These are phyloP conservation scores for Beaufortia kweichowensis DNA, from an alignment of 2,113 vertebrate species.

Conservation along the genomic window DNA sequence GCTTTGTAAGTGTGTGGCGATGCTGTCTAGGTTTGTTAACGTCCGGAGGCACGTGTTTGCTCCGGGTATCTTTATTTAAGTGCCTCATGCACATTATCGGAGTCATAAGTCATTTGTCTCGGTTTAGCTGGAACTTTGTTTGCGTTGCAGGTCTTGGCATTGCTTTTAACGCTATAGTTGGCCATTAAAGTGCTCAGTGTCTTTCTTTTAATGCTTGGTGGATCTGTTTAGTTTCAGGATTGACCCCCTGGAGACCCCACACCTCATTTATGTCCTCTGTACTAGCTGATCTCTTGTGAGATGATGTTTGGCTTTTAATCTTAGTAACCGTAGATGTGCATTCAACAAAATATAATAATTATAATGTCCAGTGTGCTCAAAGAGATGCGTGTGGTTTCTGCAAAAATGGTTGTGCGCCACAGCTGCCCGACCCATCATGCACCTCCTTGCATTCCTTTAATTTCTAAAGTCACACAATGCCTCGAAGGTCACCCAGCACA, in stretches of 20 bases:
- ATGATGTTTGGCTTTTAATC: background rate
- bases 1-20: background rate
- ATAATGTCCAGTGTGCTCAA: background rate
- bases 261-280: background rate
- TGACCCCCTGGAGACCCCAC: background rate
- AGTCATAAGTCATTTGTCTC: constrained; percentile 20
- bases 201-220: background rate
- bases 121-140: constrained; percentile 1
- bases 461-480: constrained; percentile 25
- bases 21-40: constrained; percentile 3
- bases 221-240: constrained; percentile 21
- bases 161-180: constrained; percentile 2
- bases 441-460: constrained; percentile 25
- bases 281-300: too few relatives aligned
- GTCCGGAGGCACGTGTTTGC: constrained; percentile 25
- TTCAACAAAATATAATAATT: background rate
- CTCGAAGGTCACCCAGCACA: constrained; percentile 18
- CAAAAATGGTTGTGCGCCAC: background rate
- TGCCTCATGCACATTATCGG: constrained; percentile 5
- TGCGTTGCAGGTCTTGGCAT: background rate
- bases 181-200: background rate
- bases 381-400: background rate
- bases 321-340: background rate
- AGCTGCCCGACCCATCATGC: constrained; percentile 22
- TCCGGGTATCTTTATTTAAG: background rate